phyloP scores from a whole-genome alignment of 2,113 vertebrate species.

The Xiphophorus maculatus region DNA sequence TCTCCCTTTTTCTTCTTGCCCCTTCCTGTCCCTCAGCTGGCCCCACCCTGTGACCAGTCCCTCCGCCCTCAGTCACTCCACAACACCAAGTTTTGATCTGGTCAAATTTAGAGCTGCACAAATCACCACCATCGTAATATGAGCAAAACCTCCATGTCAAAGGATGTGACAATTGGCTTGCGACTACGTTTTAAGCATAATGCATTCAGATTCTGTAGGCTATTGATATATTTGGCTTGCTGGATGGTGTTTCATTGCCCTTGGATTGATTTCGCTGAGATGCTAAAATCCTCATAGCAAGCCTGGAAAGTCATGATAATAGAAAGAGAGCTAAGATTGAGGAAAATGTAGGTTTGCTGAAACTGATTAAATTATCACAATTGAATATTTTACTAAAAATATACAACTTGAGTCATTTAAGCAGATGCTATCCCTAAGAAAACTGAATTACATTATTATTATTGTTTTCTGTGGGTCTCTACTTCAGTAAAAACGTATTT shows the following conservation, averaged over 20 bases:
- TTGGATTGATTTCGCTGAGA: background rate
- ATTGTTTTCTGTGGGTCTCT: background rate
- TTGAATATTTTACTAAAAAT: background rate
- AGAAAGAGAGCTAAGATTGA: background rate
- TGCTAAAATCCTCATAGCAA: background rate
- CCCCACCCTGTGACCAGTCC: slow-evolving; percentile 62
- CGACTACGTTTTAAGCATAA: background rate
- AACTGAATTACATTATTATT: background rate
- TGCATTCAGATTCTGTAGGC: background rate
- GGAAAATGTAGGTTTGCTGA: background rate
- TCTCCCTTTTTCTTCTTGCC: slow-evolving; percentile 17
- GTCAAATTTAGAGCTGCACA: background rate
- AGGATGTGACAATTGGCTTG: background rate
- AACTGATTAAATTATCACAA: background rate
- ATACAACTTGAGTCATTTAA: background rate
- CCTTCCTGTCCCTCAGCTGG: slow-evolving; percentile 3
- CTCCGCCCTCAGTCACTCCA: slow-evolving; percentile 23
- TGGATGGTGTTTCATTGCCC: background rate
- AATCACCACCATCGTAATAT: background rate
- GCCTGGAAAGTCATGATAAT: background rate
- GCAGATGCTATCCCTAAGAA: background rate
- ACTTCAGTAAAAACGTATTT: background rate
- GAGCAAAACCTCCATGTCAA: background rate
- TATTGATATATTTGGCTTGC: background rate
- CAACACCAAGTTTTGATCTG: background rate